These are phyloP conservation scores for Callionymus lyra DNA, from an alignment of 2,113 vertebrate species.

Conservation along the genomic window DNA sequence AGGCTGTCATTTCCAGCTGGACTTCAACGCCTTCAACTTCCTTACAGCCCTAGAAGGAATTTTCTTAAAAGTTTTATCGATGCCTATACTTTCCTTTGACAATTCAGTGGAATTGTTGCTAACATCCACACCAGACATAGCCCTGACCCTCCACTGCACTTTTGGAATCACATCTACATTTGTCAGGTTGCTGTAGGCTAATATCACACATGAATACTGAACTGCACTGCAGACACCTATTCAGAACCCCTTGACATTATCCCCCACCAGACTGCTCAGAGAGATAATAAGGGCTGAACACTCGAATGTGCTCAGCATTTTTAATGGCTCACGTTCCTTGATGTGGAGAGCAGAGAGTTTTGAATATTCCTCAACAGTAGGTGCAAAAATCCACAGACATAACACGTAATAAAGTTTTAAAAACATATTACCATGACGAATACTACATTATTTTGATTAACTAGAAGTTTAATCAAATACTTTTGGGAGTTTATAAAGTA, in stretches of 20 bases:
- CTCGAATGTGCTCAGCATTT: conserved; percentile 25
- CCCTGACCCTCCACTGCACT: conserved; percentile 8
- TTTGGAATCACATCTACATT: conserved; percentile 14
- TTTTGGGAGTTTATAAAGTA: no score
- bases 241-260: conserved; percentile 24
- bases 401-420: neutral
- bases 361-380: conserved; percentile 13
- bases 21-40: no score
- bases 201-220: conserved; percentile 29
- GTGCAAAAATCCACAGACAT: conserved; percentile 1
- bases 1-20: no score
- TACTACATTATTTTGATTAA: neutral
- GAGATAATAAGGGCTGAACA: conserved; percentile 33
- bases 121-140: conserved; percentile 3
- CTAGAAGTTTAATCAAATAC: neutral
- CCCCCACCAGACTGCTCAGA: conserved; percentile 23
- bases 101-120: no score
- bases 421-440: neutral
- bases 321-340: conserved; percentile 24
- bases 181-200: conserved; percentile 18
- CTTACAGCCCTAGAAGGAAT: no score
- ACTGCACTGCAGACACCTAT: conserved; percentile 16
- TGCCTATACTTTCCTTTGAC: no score
- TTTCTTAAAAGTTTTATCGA: no score
- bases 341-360: conserved; percentile 21